These are phyloP conservation scores for Luscinia megarhynchos DNA, from an alignment of 2,797 vertebrate genomes.

Conservation along the genomic window DNA sequence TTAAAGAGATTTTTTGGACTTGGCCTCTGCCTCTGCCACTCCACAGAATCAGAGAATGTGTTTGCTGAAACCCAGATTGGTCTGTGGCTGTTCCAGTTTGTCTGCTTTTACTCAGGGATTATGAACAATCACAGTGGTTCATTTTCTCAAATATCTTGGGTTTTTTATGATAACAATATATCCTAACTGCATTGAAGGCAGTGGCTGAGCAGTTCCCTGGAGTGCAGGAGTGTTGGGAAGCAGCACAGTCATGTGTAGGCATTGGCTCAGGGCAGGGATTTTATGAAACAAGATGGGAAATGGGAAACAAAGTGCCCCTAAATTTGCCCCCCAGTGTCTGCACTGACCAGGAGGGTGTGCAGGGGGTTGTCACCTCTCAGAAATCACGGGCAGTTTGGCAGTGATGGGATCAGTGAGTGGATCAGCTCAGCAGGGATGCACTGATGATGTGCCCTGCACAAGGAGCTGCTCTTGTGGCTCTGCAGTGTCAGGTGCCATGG, in stretches of 20 bases:
- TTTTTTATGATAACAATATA: not conserved
- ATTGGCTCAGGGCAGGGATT: not conserved
- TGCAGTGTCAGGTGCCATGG: not conserved
- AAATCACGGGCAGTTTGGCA: not conserved
- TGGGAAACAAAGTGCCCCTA: not conserved
- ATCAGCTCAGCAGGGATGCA: not conserved
- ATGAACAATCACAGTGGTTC: not conserved
- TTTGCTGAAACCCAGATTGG: not conserved
- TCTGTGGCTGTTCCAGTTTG: not conserved
- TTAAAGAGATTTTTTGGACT: not conserved
- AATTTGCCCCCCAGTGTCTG: not conserved
- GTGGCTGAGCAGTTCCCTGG: not conserved
- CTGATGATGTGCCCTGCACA: not conserved
- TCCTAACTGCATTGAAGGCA: not conserved
- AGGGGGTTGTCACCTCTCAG: not conserved
- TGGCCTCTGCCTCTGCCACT: not conserved
- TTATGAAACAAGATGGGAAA: not conserved
- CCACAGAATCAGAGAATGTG: not conserved
- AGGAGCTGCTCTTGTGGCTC: not conserved
- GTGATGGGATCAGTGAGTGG: not conserved
- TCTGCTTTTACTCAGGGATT: not conserved
- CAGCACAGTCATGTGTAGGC: fast-evolving
- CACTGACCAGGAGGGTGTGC: not conserved
- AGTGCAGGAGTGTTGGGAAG: not conserved
- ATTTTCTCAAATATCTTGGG: not conserved